Percentiles rank a stretch among this genome's conserved stretches.
Evolutionary conservation across 2,888 invertebrate genomes (phyloP).

Genomic region (Dasypogon diadema): DNA sequence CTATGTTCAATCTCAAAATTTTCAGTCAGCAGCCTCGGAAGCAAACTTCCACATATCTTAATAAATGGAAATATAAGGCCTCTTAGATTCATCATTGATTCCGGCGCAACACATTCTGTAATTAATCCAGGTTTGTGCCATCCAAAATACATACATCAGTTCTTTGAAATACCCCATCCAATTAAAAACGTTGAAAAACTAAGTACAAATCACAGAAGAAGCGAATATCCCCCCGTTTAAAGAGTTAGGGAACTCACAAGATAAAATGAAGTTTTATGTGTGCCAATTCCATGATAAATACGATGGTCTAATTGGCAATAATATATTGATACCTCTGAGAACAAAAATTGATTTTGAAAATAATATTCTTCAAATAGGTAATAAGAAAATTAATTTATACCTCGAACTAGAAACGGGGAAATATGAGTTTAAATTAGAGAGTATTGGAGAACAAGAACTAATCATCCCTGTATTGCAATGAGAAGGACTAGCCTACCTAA

Average conservation of each 20-base stretch:
- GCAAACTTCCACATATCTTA: slow-evolving; percentile 24
- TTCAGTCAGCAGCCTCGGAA: slow-evolving; percentile 42
- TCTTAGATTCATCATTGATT: slow-evolving; percentile 38
- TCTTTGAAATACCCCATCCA: neutral
- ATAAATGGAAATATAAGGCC: slow-evolving; percentile 27
- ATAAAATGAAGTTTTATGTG: slow-evolving; percentile 11
- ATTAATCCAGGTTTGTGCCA: slow-evolving; percentile 41
- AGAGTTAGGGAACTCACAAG: slow-evolving; percentile 14
- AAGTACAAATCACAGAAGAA: slow-evolving; percentile 24
- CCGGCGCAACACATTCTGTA: slow-evolving; percentile 35
- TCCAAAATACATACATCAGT: neutral
- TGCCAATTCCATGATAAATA: slow-evolving; percentile 29
- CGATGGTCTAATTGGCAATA: slow-evolving; percentile 34
- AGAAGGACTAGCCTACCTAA: slow-evolving; percentile 2
- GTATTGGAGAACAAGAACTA: neutral
- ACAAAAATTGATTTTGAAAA: slow-evolving; percentile 19
- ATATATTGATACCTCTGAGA: slow-evolving; percentile 14
- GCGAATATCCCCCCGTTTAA: slow-evolving; percentile 24
- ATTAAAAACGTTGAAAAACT: slow-evolving; percentile 18
- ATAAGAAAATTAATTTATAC: neutral
- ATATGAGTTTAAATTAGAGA: neutral
- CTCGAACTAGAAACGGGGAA: neutral
- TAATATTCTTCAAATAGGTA: neutral
- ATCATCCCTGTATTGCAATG: neutral
- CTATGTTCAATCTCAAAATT: slow-evolving; percentile 25